A percentile compares a stretch with the other conserved stretches of the same genome.
Conservation (phyloP, 1,140 invertebrate genomes). For the Aphelinus certus region DNA sequence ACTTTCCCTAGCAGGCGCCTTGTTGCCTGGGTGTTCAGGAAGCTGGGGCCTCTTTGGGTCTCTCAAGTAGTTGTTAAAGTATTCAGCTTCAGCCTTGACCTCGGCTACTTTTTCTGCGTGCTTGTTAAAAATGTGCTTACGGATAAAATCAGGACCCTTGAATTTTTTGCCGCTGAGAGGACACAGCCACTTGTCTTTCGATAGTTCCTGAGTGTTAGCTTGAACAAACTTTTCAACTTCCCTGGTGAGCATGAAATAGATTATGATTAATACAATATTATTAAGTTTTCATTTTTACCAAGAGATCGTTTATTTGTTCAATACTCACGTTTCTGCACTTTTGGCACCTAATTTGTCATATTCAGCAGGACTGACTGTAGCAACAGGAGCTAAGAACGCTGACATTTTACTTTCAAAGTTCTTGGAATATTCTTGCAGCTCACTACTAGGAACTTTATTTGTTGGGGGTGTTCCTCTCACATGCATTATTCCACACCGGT, state of each 20-base stretch:
- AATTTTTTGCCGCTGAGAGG: constrained; percentile 99
- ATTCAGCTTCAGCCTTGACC: constrained; percentile 95
- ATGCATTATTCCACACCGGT: constrained; percentile 98
- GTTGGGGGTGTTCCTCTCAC: constrained; percentile 87
- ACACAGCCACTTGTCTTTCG: constrained; percentile 98
- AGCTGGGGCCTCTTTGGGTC: constrained; percentile 95
- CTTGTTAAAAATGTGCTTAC: constrained; percentile 98
- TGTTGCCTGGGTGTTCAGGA: constrained; percentile 85
- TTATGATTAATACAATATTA: neutral
- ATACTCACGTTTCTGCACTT: constrained; percentile 77
- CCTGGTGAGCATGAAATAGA: constrained; percentile 43
- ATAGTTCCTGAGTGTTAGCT: constrained; percentile 93
- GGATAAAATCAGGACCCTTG: constrained; percentile 98
- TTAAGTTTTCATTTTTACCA: constrained; percentile 6
- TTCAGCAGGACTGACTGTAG: constrained; percentile 80
- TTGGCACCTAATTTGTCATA: constrained; percentile 87
- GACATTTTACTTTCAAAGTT: constrained; percentile 85
- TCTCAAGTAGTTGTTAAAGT: constrained; percentile 97
- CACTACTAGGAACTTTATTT: constrained; percentile 73
- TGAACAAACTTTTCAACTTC: constrained; percentile 96
- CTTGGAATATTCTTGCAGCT: constrained; percentile 60
- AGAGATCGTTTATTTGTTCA: constrained; percentile 25
- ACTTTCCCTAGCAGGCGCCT: constrained; percentile 58
- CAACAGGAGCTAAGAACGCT: constrained; percentile 80
- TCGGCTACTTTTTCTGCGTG: constrained; percentile 96